Evolutionary conservation across 1,140 invertebrate species (phyloP), one percentile per base, ranked within the genome.

Genomic region (Drosophila carrolli): DNA sequence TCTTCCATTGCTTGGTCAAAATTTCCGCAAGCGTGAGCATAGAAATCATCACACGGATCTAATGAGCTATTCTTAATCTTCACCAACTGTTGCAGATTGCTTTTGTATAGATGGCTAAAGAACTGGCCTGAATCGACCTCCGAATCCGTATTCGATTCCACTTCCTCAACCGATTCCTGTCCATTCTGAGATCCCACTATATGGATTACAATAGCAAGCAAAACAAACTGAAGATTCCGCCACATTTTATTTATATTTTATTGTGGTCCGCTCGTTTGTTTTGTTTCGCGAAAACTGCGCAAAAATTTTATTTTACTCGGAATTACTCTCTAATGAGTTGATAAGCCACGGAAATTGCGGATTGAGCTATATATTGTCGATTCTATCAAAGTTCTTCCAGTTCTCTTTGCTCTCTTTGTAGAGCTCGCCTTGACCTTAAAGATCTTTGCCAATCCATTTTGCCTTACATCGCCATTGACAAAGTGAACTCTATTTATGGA

Each of bases 1-100:
- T 56, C 13, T 5, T 44, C 29, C 13, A 35, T 1, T 11, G 38
- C 13, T 23, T 48, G 38, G 0, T 74, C 43, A 27, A 66, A 81
- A 38, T 91, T 83, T 3, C 78, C 86, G 51, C 90, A 91, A 2
- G 90, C 90, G 65, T 91, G 90, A 0, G 66, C 62, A 77, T 91
- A 91, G 53, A 91, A 91, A 68, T 91, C 65, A 4, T 78, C 74
- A 38, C 90, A 91, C 1, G 90, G 76, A 16, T 91, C 75, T 1
- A 47, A 29, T 9, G 55, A 75, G 5, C 23, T 44, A 48, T 91
- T 88, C 16, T 71, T 72, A 13, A 89, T 60, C n/a, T 61, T 59
- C 2, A 91, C 46, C 55, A 89, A 37, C 32, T 75, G 74, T 10
- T 57, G 46, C n/a, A 89, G 46, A 54, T 81, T 89, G 1, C 41